Conservation (phyloP, 2,797 vertebrate genomes). For the Anabas testudineus region DNA sequence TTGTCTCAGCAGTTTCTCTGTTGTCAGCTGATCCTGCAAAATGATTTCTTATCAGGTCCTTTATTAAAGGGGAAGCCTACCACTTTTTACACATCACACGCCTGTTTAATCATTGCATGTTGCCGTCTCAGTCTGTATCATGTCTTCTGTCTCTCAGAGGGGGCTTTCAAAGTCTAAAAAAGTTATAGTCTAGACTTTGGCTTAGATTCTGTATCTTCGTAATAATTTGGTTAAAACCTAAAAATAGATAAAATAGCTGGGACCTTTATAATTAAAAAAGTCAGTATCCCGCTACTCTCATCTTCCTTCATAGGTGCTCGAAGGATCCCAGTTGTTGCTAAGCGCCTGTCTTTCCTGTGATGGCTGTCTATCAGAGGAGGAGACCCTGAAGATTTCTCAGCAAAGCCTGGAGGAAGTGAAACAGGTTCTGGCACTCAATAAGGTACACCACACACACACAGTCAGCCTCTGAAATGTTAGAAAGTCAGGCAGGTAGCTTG, state of each 20-base stretch:
- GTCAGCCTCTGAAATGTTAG: background rate
- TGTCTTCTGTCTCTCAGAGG: too few species aligned
- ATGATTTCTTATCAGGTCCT: background rate
- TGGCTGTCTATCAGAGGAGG: conserved; percentile 91
- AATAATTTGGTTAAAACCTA: too few species aligned
- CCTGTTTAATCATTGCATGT: too few species aligned
- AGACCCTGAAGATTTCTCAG: conserved; percentile 90
- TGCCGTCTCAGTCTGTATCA: too few species aligned
- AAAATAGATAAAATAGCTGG: too few species aligned
- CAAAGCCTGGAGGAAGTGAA: conserved; percentile 92
- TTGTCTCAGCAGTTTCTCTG: background rate
- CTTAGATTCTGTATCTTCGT: too few species aligned
- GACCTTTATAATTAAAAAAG: too few species aligned
- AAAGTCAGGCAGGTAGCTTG: background rate
- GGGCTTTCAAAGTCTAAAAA: background rate
- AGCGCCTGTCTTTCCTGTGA: conserved; percentile 96
- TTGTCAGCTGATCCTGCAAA: background rate
- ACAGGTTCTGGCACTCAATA: conserved; percentile 89
- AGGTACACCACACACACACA: conserved; percentile 79
- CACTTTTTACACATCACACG: background rate
- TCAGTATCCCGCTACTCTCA: background rate
- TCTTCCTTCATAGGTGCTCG: conserved; percentile 78
- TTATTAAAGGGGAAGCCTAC: background rate
- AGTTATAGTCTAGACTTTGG: too few species aligned
- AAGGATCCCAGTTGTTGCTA: conserved; percentile 88